Percentiles rank a stretch among this genome's conserved stretches.
These are phyloP conservation scores for Spilogale gracilis DNA, from an alignment of 2,113 vertebrate genomes.

Conservation along the genomic window DNA sequence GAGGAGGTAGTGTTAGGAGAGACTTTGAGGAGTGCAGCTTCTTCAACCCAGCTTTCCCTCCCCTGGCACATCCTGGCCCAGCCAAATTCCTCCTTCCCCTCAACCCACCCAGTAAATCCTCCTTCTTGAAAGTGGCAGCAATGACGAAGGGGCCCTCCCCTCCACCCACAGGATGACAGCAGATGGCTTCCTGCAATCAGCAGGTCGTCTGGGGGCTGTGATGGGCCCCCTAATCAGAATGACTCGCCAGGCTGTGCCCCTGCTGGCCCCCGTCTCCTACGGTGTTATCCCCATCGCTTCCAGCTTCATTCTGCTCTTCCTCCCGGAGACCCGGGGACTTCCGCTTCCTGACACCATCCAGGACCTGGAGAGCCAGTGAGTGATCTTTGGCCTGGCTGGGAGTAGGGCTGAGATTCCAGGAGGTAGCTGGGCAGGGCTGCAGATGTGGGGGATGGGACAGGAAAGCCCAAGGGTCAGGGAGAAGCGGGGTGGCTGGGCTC, in stretches of 20 bases:
- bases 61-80: neutral
- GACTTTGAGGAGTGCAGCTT: neutral
- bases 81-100: neutral
- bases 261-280: constrained; percentile 34
- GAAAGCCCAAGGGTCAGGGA: neutral
- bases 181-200: neutral
- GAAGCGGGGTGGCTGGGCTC: neutral
- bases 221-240: constrained; percentile 20
- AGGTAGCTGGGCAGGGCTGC: neutral
- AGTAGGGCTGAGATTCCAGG: neutral
- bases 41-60: neutral
- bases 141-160: neutral
- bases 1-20: neutral
- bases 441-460: neutral
- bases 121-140: neutral
- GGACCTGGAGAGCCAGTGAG: constrained; percentile 74
- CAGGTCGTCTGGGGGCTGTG: neutral
- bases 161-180: constrained; percentile 7
- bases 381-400: neutral
- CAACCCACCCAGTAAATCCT: neutral
- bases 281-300: neutral
- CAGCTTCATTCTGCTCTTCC: neutral
- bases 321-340: constrained; percentile 71
- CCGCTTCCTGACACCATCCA: constrained; percentile 76
- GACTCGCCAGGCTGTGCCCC: neutral